Evolutionary conservation across 2,888 invertebrate genomes (phyloP).

Genomic region (Fragum fragum): DNA sequence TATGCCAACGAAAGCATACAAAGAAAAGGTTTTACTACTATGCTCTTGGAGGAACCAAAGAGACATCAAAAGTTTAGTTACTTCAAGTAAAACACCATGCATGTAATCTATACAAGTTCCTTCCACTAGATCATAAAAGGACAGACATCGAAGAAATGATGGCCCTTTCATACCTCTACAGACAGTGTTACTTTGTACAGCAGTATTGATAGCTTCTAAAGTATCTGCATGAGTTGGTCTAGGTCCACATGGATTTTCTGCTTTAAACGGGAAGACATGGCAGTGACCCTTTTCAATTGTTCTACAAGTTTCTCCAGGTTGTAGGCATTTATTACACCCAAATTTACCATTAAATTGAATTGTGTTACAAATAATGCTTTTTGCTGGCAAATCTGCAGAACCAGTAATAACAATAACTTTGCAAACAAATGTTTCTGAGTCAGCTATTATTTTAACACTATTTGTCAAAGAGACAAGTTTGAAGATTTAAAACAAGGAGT

Average conservation of each 20-base stretch:
- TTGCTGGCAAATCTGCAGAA: constrained; percentile 68
- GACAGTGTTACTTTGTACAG: constrained; percentile 24
- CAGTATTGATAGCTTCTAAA: constrained; percentile 33
- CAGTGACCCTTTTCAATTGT: constrained; percentile 45
- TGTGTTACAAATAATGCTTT: constrained; percentile 48
- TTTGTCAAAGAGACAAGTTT: constrained; percentile 22
- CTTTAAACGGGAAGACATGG: constrained; percentile 57
- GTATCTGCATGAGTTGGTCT: constrained; percentile 25
- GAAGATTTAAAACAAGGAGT: constrained; percentile 18
- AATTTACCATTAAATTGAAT: constrained; percentile 62
- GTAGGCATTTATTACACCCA: constrained; percentile 53
- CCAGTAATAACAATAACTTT: constrained; percentile 45
- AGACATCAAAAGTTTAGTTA: constrained; percentile 50
- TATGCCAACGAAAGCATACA: constrained; percentile 30
- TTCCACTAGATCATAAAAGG: constrained; percentile 45
- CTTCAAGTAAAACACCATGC: constrained; percentile 64
- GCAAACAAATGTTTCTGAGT: neutral
- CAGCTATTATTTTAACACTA: neutral
- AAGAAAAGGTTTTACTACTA: constrained; percentile 25
- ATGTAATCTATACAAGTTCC: constrained; percentile 62
- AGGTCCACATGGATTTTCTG: constrained; percentile 5
- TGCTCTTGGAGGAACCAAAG: constrained; percentile 46
- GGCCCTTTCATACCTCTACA: constrained; percentile 62
- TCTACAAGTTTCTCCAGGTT: constrained; percentile 55
- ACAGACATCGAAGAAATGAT: constrained; percentile 49